Evolutionary conservation across 1,140 invertebrate species (phyloP).

Genomic region (Goniozus legneri): DNA sequence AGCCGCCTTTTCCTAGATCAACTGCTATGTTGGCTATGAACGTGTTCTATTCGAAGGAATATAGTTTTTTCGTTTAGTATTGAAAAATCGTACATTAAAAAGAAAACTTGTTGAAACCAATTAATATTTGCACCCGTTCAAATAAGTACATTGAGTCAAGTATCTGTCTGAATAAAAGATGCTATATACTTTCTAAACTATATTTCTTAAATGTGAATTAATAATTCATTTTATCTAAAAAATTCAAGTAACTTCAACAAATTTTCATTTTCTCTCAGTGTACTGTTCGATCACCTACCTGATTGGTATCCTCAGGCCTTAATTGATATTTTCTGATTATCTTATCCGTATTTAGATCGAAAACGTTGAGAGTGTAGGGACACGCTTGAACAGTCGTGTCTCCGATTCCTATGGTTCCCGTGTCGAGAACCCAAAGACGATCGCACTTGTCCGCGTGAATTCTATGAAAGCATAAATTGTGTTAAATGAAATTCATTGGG

Average conservation of each 20-base stretch:
- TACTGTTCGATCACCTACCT: no score
- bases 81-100: neutral
- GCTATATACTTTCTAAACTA: no score
- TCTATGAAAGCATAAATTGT: conserved; percentile 29
- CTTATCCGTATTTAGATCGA: conserved; percentile 70
- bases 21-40: conserved; percentile 81
- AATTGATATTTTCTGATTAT: conserved; percentile 68
- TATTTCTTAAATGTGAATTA: no score
- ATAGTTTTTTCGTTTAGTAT: no score
- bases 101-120: neutral
- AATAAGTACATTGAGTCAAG: neutral
- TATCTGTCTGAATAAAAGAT: no score
- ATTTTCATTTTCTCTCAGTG: no score
- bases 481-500: neutral
- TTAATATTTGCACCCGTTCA: no score
- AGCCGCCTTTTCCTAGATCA: conserved; percentile 66
- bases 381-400: conserved; percentile 71
- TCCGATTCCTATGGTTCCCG: conserved; percentile 75
- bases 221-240: no score
- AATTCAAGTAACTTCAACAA: no score
- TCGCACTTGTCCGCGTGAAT: conserved; percentile 69
- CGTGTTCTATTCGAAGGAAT: conserved; percentile 55
- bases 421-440: conserved; percentile 76
- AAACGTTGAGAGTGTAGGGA: conserved; percentile 70
- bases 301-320: conserved; percentile 67